phyloP scores from a whole-genome alignment of 2,888 invertebrate genomes.

The Unio pictorum region DNA sequence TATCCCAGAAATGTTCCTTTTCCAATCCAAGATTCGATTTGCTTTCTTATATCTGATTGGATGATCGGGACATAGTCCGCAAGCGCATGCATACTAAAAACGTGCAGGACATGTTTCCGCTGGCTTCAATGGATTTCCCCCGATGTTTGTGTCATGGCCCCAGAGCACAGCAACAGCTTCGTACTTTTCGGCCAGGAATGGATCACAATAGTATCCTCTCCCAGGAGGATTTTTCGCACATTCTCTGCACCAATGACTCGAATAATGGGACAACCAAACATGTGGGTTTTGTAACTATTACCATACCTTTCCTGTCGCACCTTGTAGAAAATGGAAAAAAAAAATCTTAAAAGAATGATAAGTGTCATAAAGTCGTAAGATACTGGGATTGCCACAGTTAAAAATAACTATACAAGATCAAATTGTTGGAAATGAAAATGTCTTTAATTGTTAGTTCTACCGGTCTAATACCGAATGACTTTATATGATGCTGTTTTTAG shows the following conservation, averaged over 20 bases:
- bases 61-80: slow-evolving; percentile 33
- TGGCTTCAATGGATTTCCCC: slow-evolving; percentile 44
- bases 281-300: slow-evolving; percentile 62
- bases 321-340: slow-evolving; percentile 35
- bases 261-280: slow-evolving; percentile 61
- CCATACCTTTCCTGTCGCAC: slow-evolving; percentile 45
- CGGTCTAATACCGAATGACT: too few relatives aligned
- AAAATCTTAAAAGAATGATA: not conserved
- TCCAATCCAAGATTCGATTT: slow-evolving; percentile 34
- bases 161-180: slow-evolving; percentile 47
- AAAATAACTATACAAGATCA: too few relatives aligned
- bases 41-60: slow-evolving; percentile 15
- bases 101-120: slow-evolving; percentile 35
- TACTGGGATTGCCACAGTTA: too few relatives aligned
- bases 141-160: slow-evolving; percentile 46
- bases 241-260: slow-evolving; percentile 59
- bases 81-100: slow-evolving; percentile 38
- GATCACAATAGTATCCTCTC: slow-evolving; percentile 53
- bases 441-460: too few relatives aligned
- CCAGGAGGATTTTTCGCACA: slow-evolving; percentile 51
- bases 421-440: too few relatives aligned
- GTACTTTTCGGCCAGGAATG: slow-evolving; percentile 51
- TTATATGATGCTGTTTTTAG: too few relatives aligned
- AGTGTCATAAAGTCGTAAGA: too few relatives aligned
- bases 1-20: slow-evolving; percentile 41